These are phyloP conservation scores for Erythrolamprus reginae DNA, from an alignment of 2,113 vertebrate genomes.

Conservation along the genomic window DNA sequence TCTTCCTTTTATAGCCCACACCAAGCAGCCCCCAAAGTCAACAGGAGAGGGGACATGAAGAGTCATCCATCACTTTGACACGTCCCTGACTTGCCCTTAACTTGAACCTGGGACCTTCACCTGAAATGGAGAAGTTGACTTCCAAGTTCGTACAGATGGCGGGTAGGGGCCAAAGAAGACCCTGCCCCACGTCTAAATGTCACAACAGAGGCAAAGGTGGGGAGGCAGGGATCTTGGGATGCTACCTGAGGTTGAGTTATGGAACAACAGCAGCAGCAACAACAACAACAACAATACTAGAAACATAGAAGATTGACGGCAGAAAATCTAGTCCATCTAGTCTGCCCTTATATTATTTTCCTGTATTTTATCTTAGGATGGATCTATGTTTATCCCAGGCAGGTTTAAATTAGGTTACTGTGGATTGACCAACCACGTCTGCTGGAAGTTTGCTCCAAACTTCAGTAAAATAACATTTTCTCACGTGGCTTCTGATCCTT, in stretches of 20 bases:
- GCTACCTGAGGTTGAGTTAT: not conserved
- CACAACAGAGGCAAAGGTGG: not conserved
- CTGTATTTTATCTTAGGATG: too few species aligned
- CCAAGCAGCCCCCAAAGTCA: constrained; percentile 74
- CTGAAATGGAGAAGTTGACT: constrained; percentile 64
- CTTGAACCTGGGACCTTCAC: constrained; percentile 73
- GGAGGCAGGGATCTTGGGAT: not conserved
- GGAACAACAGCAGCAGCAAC: too few species aligned
- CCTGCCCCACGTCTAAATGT: not conserved
- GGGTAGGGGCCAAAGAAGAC: constrained; percentile 32
- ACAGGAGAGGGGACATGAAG: constrained; percentile 73
- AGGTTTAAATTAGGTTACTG: too few species aligned
- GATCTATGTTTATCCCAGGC: too few species aligned
- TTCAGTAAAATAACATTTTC: too few species aligned
- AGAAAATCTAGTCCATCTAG: too few species aligned
- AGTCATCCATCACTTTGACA: constrained; percentile 77
- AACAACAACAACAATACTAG: too few species aligned
- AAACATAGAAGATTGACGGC: too few species aligned
- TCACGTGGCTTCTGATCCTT: too few species aligned
- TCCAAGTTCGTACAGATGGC: constrained; percentile 50
- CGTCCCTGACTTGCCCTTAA: constrained; percentile 70
- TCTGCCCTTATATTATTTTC: too few species aligned
- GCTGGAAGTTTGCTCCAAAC: too few species aligned
- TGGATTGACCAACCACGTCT: too few species aligned
- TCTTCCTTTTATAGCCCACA: constrained; percentile 75